Percentiles rank a stretch among this genome's conserved stretches.
phyloP scores from a whole-genome alignment of 2,888 invertebrate species.

The Synanthedon tipuliformis region DNA sequence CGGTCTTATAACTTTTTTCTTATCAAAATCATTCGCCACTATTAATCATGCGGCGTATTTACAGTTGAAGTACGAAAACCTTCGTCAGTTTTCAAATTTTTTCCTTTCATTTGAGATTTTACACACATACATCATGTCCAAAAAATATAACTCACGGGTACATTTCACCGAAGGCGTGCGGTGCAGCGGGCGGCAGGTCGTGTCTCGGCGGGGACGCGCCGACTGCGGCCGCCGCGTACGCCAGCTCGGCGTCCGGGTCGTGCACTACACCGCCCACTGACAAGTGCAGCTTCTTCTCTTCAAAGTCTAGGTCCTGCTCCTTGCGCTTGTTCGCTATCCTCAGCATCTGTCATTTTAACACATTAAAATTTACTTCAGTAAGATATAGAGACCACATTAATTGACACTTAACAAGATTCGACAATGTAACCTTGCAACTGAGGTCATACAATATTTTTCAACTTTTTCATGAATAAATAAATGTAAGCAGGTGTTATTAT shows the following conservation, averaged over 20 bases:
- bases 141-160: slow-evolving; percentile 22
- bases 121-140: not conserved
- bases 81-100: too few relatives aligned
- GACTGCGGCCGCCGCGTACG: slow-evolving; percentile 77
- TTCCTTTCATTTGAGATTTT: too few relatives aligned
- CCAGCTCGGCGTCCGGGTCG: slow-evolving; percentile 61
- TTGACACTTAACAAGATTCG: not conserved
- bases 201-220: slow-evolving; percentile 56
- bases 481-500: too few relatives aligned
- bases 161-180: slow-evolving; percentile 35
- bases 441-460: too few relatives aligned
- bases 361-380: too few relatives aligned
- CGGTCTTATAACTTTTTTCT: not conserved
- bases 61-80: too few relatives aligned
- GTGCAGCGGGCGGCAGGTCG: slow-evolving; percentile 28
- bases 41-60: not conserved
- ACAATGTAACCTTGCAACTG: too few relatives aligned
- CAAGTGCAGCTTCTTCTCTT: slow-evolving; percentile 94
- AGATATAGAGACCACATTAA: not conserved
- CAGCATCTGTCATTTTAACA: slow-evolving; percentile 39
- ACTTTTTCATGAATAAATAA: too few relatives aligned
- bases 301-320: slow-evolving; percentile 95
- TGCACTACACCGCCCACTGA: slow-evolving; percentile 72
- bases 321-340: slow-evolving; percentile 92
- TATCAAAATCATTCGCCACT: not conserved